Percentiles rank a stretch among this genome's conserved stretches.
Conservation (phyloP, 2,113 vertebrate genomes). For the Paratilapia polleni region DNA sequence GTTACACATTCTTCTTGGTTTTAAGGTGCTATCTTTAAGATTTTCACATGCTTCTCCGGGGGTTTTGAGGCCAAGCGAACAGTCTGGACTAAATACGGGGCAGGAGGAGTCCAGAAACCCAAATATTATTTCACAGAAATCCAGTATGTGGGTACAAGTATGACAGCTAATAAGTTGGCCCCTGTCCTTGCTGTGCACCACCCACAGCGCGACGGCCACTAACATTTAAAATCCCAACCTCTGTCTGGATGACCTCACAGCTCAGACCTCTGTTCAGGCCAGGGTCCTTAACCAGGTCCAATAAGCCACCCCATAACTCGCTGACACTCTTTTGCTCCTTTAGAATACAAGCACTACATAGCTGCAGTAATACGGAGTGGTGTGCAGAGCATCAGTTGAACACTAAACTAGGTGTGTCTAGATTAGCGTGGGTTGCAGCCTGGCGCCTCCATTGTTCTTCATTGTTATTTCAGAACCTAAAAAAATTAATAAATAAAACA, state of each 20-base stretch:
- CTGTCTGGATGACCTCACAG: conserved; percentile 57
- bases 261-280: conserved; percentile 38
- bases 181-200: conserved; percentile 58
- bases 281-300: conserved; percentile 45
- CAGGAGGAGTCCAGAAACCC: conserved; percentile 58
- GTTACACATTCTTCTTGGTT: conserved; percentile 58
- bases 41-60: conserved; percentile 60
- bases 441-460: conserved; percentile 70
- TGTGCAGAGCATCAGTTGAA: conserved; percentile 33
- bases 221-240: conserved; percentile 54
- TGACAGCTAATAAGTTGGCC: conserved; percentile 74
- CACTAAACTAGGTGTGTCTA: conserved; percentile 58
- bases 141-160: conserved; percentile 72
- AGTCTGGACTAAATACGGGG: conserved; percentile 53
- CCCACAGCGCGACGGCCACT: conserved; percentile 60
- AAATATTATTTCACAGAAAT: conserved; percentile 79
- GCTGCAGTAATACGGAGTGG: conserved; percentile 25
- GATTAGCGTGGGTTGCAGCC: conserved; percentile 53
- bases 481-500: conserved; percentile 31
- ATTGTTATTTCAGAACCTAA: conserved; percentile 66
- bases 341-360: conserved; percentile 12
- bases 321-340: conserved; percentile 34
- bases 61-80: conserved; percentile 41
- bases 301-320: conserved; percentile 54
- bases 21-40: conserved; percentile 57